Base-by-base conservation (phyloP, 2,888 invertebrate genomes). In the Silvanus unidentatus region DNA sequence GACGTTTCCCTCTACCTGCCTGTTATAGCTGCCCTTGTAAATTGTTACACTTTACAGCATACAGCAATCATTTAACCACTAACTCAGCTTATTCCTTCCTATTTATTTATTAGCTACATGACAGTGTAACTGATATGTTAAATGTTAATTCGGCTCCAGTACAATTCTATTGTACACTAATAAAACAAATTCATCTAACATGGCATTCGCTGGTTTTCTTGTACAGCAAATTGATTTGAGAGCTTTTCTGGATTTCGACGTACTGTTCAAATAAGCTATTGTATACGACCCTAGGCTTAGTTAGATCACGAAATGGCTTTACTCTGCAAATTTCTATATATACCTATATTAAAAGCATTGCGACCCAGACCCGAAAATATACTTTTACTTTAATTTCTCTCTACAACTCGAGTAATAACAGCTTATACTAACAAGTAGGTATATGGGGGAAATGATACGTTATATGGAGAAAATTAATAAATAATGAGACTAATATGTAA, bases 201-300 rank as follows among this genome's bases (percentile, higher is more conserved):
- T 32, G 32, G 10, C 4, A 12, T n/a, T 32, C n/a, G 32, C 4
- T 12, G 10, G 15, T 37, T 11, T 37, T 37, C 3, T 12, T 15
- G 37, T 37, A 22, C 8, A 22, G 22, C 59, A 66, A 68, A 68
- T 68, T 68, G 68, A 68, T 68, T 68, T 61, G 66, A 66, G 66
- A 68, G 59, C 62, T 60, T 58, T 60, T 46, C 49, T 50, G 65
- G 66, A 66, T 68, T 67, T 64, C 66, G 65, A 64, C 63, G 64
- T 66, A 66, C 66, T 63, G 66, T 64, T 65, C 62, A 65, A 68
- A 64, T 68, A 66, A 68, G 65, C 68, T 65, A 65, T 66, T 66
- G 66, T 64, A 67, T 64, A 63, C 61, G 58, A 57, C 55, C 61
- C 58, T 53, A 58, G n/a, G 64, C 65, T 67, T 67, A 66, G 62